Evolutionary conservation across 2,888 invertebrate species (phyloP).

Genomic region (Piscicola geometra): DNA sequence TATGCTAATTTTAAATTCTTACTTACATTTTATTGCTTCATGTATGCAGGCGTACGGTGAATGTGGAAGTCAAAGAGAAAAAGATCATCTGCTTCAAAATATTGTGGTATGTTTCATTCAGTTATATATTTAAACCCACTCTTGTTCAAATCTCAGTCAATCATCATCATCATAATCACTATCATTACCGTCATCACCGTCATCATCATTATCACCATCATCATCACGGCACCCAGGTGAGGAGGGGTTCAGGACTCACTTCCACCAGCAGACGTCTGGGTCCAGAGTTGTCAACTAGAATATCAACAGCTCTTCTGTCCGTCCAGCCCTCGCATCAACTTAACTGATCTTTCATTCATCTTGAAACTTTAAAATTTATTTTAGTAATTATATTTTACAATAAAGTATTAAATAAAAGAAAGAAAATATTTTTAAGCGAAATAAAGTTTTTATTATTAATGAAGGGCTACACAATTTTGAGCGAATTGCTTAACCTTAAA

Average conservation of each 20-base stretch:
- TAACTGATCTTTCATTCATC: not conserved
- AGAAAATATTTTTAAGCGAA: too few relatives aligned
- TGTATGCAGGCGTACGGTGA: not conserved
- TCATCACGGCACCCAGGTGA: conserved; percentile 1
- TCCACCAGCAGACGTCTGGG: conserved; percentile 23
- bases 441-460: too few relatives aligned
- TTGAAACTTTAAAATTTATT: not conserved
- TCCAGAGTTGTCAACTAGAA: conserved; percentile 25
- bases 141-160: too few relatives aligned
- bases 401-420: too few relatives aligned
- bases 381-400: not conserved
- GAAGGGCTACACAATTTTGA: too few relatives aligned
- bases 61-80: not conserved
- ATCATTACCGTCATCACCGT: not conserved
- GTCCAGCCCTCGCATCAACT: not conserved
- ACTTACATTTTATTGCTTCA: not conserved
- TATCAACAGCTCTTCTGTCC: not conserved
- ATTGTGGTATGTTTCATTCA: not conserved
- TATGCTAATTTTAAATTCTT: not conserved
- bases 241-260: conserved; percentile 24
- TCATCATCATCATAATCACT: conserved; percentile 13
- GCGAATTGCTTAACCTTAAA: too few relatives aligned
- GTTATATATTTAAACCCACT: too few relatives aligned
- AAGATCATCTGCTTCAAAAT: not conserved
- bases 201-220: too few relatives aligned